Evolutionary conservation across 2,113 vertebrate genomes (phyloP), one percentile per base, ranked within the genome.

Genomic region (Stomatorhinus ivindoensis): DNA sequence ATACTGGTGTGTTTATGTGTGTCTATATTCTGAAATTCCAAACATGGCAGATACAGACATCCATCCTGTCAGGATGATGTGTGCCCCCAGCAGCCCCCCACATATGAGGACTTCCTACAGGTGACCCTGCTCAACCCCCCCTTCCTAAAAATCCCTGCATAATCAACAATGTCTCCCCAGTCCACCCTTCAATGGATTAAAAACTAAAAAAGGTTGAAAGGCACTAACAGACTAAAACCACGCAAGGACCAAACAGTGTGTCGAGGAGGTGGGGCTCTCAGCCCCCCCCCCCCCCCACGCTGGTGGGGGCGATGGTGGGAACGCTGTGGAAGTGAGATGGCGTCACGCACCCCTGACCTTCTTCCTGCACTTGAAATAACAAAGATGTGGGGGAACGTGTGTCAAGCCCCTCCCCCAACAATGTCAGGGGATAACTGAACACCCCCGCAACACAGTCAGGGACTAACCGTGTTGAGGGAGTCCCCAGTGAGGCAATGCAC

Each of bases 201-300:
- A 87, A 90, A 87, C 65, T 82, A 65, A 90, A 87, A 90, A 86
- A 90, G 89, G 87, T 47, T 58, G 51, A 88, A 86, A 73, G 50
- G 42, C 21, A 15, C 9, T 5, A 5, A 31, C 21, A 15, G 86
- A 82, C 86, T 88, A 73, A 90, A 88, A 86, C 46, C n/a, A 11
- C 27, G 89, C 89, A 73, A 88, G 39, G 39, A 51, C 86, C n/a
- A 73, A 80, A 48, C 42, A 48, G 55, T 88, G 86, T 47, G 48
- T n/a, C 50, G 8, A 11, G 48, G 46, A 39, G 51, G 50, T 42
- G 24, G 69, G 35, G 55, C 61, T 27, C 46, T 31, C 65, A 80
- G 4, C 55, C 1, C 11, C 51, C 51, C 48, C 48, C n/a, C n/a
- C n/a, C n/a, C 53, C 55, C 55, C 55, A 58, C 2, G 7, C 24